Evolutionary conservation across 2,113 vertebrate species (phyloP).

Genomic region (Tringa solitaria): DNA sequence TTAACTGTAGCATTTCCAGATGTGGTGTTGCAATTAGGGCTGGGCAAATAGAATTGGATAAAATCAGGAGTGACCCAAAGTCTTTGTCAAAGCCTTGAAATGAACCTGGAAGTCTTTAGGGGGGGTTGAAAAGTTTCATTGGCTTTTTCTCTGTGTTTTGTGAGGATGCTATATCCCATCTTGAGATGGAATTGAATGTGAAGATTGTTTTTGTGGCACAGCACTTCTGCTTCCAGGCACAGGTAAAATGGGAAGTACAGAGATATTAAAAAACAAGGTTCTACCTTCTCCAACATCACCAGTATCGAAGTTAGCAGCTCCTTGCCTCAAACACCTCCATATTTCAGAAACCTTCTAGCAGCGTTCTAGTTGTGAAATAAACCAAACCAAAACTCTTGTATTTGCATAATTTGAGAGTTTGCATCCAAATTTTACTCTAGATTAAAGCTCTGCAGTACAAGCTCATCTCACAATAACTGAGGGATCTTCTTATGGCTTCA

Average conservation of each 20-base stretch:
- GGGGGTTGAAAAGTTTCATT: background rate
- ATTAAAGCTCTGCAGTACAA: background rate
- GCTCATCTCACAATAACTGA: background rate
- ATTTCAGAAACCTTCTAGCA: background rate
- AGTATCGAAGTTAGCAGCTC: background rate
- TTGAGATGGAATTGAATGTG: background rate
- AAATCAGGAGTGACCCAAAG: conserved; percentile 39
- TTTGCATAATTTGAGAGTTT: background rate
- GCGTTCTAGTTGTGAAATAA: background rate
- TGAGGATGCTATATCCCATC: background rate
- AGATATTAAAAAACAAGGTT: background rate
- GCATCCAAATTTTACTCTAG: background rate
- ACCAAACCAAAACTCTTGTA: background rate
- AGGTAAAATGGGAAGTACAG: background rate
- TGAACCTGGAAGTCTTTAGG: background rate
- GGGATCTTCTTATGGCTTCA: background rate
- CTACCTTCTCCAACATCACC: background rate
- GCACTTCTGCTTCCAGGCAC: background rate
- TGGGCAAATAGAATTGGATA: conserved; percentile 19
- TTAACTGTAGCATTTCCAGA: conserved; percentile 59
- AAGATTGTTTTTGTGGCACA: background rate
- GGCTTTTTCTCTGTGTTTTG: background rate
- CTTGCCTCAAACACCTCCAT: background rate
- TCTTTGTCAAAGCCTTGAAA: conserved; percentile 15
- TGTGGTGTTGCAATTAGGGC: conserved; percentile 40